Conservation (phyloP, 2,888 invertebrate species). For the Theodoxus fluviatilis region DNA sequence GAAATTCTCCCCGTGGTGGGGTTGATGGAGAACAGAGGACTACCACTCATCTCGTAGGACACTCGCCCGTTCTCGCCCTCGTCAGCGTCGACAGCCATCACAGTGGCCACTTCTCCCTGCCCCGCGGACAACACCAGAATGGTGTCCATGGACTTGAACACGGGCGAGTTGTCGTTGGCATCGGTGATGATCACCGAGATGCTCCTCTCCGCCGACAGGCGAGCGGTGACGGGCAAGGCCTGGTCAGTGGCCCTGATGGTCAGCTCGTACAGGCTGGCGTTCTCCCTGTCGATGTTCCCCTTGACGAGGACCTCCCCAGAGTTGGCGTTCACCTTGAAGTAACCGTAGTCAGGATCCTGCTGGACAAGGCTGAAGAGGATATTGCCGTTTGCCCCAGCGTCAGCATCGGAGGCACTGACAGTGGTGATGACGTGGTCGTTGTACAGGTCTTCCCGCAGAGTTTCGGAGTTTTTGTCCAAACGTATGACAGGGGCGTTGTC, state of each 20-base stretch:
- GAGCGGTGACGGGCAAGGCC: constrained; percentile 76
- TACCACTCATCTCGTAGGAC: constrained; percentile 69
- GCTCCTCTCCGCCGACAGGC: constrained; percentile 86
- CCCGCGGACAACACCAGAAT: constrained; percentile 72
- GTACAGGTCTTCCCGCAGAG: constrained; percentile 87
- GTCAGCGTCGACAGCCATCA: constrained; percentile 86
- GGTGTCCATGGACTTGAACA: constrained; percentile 80
- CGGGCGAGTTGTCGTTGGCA: constrained; percentile 90
- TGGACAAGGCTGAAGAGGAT: constrained; percentile 81
- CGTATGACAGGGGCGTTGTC: constrained; percentile 91
- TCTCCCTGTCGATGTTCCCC: constrained; percentile 87
- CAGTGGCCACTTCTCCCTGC: constrained; percentile 75
- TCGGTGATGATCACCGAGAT: constrained; percentile 87
- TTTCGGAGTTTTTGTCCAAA: constrained; percentile 84
- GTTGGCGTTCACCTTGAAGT: constrained; percentile 77
- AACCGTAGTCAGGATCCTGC: constrained; percentile 81
- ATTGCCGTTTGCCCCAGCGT: constrained; percentile 85
- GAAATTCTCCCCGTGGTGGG: constrained; percentile 30
- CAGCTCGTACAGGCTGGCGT: constrained; percentile 85
- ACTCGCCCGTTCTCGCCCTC: constrained; percentile 90
- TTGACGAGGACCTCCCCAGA: constrained; percentile 90
- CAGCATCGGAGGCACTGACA: constrained; percentile 88
- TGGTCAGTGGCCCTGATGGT: constrained; percentile 90
- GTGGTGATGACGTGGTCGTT: constrained; percentile 79
- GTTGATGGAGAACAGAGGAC: constrained; percentile 29